These are phyloP conservation scores for Mus minutoides DNA, from an alignment of 2,797 vertebrate species.

Conservation along the genomic window DNA sequence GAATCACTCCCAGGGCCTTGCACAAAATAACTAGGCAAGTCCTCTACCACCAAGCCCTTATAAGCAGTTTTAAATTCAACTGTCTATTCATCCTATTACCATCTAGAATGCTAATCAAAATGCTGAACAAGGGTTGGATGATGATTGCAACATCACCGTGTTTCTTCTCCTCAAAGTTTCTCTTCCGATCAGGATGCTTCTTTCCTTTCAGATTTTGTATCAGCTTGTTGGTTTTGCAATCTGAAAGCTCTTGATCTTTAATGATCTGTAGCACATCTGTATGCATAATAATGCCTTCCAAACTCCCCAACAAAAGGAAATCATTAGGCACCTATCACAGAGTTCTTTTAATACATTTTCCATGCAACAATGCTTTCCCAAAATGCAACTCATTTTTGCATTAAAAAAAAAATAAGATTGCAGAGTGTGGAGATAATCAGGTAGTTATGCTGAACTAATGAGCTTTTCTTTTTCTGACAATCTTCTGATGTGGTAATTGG, in stretches of 20 bases:
- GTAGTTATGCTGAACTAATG: slow-evolving; percentile 72
- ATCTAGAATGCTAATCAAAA: slow-evolving; percentile 26
- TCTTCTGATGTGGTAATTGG: slow-evolving; percentile 44
- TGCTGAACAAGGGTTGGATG: not conserved
- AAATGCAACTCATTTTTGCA: slow-evolving; percentile 71
- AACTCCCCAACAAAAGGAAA: slow-evolving; percentile 67
- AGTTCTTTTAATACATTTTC: slow-evolving; percentile 75
- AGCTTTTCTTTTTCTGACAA: slow-evolving; percentile 63
- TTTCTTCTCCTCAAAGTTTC: slow-evolving; percentile 38
- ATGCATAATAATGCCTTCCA: slow-evolving; percentile 69
- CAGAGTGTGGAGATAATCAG: slow-evolving; percentile 46
- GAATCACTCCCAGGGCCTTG: not conserved
- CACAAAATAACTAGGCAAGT: not conserved
- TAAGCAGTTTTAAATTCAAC: slow-evolving; percentile 10
- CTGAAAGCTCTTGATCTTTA: slow-evolving; percentile 79
- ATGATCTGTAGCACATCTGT: slow-evolving; percentile 74
- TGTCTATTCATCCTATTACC: not conserved
- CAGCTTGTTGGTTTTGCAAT: slow-evolving; percentile 55
- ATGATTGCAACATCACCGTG: not conserved
- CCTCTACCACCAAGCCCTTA: not conserved
- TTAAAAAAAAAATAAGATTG: slow-evolving; percentile 75
- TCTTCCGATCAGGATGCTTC: slow-evolving; percentile 62
- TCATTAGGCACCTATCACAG: slow-evolving; percentile 69
- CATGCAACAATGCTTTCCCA: slow-evolving; percentile 70
- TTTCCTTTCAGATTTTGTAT: slow-evolving; percentile 49